Base-by-base conservation (phyloP, 2,888 invertebrate species). In the Xylocampa areola region DNA sequence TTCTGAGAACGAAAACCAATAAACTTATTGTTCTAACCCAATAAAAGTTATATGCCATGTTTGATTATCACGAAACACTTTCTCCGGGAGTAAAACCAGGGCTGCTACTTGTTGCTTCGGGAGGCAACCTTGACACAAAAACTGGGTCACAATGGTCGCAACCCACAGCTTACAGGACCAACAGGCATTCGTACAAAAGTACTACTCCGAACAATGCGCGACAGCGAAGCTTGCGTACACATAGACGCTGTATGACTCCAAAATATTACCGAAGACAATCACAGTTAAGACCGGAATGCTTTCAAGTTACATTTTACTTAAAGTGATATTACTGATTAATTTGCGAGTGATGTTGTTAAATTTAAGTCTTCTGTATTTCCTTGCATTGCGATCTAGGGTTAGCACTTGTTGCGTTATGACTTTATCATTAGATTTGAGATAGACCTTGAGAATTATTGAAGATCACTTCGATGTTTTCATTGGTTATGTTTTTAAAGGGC, bases 371-470 rank as follows among this genome's bases (percentile, higher is more conserved):
- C 65, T 70, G 37, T 14, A 0, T 5, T 16, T 39, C 0, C 1
- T 5, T 30, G 10, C 16, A 1, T 14, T 1, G 19, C 14, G 1
- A n/a, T 4, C 16, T 33, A 39, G 39, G 45, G 52, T 58, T 49
- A n/a, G 29, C 57, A 73, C 73, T 75, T 73, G 73, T 73, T 73
- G 76, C 73, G 43, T 59, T 36, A 50, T 67, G 48, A 48, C 11
- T 47, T 66, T 70, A 43, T 51, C 60, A 54, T 53, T 49, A 35
- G 27, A 33, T 23, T 40, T n/a, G 27, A 32, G 40, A n/a, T 30
- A 29, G 40, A 52, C 61, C 58, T 53, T 51, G 40, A 45, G 14
- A 33, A 10, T 25, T 43, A 73, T 51, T 23, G 49, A 14, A 57
- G 5, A 33, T 36, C 21, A 13, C 1, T 36, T 37, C 16, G 27